Percentiles rank a stretch among this genome's conserved stretches.
phyloP scores from a whole-genome alignment of 2,888 invertebrate species.

The Ernsta delagoae region DNA sequence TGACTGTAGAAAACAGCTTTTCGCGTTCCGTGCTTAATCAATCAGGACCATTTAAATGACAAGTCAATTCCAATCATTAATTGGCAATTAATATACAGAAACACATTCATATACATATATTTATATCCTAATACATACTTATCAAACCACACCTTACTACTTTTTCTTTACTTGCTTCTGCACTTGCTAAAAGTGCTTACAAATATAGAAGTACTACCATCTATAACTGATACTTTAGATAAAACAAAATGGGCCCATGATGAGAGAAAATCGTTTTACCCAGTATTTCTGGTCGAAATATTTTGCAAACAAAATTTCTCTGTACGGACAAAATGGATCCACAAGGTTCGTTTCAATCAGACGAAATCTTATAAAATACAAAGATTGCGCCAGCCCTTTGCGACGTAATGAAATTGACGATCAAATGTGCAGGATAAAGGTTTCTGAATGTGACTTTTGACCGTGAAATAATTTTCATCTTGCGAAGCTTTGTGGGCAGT shows the following conservation, averaged over 20 bases:
- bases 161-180: too few species aligned
- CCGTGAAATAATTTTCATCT: constrained; percentile 22
- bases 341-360: constrained; percentile 26
- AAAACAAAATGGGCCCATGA: background rate
- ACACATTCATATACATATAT: too few species aligned
- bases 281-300: constrained; percentile 32
- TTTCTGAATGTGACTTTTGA: constrained; percentile 19
- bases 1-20: too few species aligned
- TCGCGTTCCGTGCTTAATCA: too few species aligned
- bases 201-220: too few species aligned
- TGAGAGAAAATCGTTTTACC: background rate
- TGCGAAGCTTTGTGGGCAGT: constrained; percentile 16
- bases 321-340: constrained; percentile 20
- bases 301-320: constrained; percentile 29
- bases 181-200: too few species aligned
- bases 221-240: background rate
- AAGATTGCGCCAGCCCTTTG: constrained; percentile 29
- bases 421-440: constrained; percentile 15
- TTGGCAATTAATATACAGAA: too few species aligned
- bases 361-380: constrained; percentile 28
- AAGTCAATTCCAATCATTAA: too few species aligned
- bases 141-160: too few species aligned
- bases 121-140: too few species aligned
- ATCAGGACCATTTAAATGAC: too few species aligned
- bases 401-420: constrained; percentile 26